Percentiles rank a stretch among this genome's conserved stretches.
Conservation (phyloP, 1,140 invertebrate genomes). For the Pseudomyrmex sp. region DNA sequence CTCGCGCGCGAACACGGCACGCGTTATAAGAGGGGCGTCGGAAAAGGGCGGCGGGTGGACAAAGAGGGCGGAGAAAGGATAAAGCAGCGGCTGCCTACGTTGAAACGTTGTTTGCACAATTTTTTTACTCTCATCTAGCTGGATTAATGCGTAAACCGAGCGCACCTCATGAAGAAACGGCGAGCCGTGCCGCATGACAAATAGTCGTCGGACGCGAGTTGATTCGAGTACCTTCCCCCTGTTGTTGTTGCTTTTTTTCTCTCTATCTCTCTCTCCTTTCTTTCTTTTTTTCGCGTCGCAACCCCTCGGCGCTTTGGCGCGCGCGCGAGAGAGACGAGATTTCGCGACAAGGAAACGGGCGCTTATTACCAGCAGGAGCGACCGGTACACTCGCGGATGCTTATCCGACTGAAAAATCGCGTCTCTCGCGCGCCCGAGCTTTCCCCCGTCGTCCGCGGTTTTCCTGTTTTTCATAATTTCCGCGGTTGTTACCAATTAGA, state of each 20-base stretch:
- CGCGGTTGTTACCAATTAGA: conserved; percentile 47
- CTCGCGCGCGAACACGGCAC: conserved; percentile 41
- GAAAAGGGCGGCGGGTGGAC: background rate
- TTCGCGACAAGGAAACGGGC: conserved; percentile 42
- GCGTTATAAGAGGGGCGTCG: conserved; percentile 15
- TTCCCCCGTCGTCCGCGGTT: conserved; percentile 9
- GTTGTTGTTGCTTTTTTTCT: conserved; percentile 6
- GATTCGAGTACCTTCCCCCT: conserved; percentile 48
- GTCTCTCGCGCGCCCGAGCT: conserved; percentile 19
- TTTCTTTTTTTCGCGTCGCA: background rate
- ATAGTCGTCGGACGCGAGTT: conserved; percentile 58
- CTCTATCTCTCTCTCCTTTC: background rate
- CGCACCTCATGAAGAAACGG: conserved; percentile 61
- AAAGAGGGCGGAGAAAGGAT: conserved; percentile 28
- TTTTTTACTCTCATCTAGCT: conserved; percentile 63
- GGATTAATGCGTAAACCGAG: conserved; percentile 71
- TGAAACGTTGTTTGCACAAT: conserved; percentile 65
- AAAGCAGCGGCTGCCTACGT: conserved; percentile 51
- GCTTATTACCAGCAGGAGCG: conserved; percentile 42
- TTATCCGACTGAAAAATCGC: conserved; percentile 55
- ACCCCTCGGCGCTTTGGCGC: conserved; percentile 29
- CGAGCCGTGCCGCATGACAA: conserved; percentile 63
- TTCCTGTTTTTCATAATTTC: conserved; percentile 56
- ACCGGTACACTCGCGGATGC: conserved; percentile 24
- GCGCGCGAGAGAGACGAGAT: conserved; percentile 30